Percentiles rank a stretch among this genome's conserved stretches.
phyloP scores from a whole-genome alignment of 2,888 invertebrate genomes.

The Tetranychus piercei region DNA sequence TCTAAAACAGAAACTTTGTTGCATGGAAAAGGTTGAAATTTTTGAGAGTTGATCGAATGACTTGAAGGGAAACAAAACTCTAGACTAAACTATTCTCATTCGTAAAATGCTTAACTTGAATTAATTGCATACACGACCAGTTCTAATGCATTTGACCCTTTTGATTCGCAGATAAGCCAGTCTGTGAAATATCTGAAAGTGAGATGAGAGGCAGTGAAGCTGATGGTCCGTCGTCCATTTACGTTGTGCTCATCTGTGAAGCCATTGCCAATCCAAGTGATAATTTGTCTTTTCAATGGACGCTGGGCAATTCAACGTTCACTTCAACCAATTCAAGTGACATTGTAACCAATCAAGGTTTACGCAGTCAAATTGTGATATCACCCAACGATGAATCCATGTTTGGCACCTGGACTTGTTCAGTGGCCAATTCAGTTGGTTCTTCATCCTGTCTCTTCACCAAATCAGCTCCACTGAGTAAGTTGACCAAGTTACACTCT shows the following conservation, averaged over 20 bases:
- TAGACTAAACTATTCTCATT: too few relatives aligned
- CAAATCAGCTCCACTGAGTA: conserved; percentile 1
- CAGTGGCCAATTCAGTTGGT: conserved; percentile 65
- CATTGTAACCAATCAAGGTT: conserved; percentile 36
- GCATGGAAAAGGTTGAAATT: too few relatives aligned
- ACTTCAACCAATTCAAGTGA: conserved; percentile 18
- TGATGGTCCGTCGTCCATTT: conserved; percentile 26
- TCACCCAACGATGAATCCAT: conserved; percentile 39
- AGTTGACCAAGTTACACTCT: not conserved
- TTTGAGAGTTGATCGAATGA: not conserved
- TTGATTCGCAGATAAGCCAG: conserved; percentile 50
- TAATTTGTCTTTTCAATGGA: conserved; percentile 56
- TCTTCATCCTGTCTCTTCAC: not conserved
- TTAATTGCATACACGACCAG: not conserved
- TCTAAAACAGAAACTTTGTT: too few relatives aligned
- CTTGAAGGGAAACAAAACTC: too few relatives aligned
- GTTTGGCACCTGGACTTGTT: conserved; percentile 59
- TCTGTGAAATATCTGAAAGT: conserved; percentile 49
- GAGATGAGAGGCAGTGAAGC: not conserved
- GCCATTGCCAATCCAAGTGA: conserved; percentile 55
- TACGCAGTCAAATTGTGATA: conserved; percentile 45
- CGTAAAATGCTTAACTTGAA: too few relatives aligned
- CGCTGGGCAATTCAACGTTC: conserved; percentile 50
- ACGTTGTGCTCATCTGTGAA: conserved; percentile 56
- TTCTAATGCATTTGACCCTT: not conserved